Conservation (phyloP, 2,113 vertebrate species). For the Sebastes fasciatus region DNA sequence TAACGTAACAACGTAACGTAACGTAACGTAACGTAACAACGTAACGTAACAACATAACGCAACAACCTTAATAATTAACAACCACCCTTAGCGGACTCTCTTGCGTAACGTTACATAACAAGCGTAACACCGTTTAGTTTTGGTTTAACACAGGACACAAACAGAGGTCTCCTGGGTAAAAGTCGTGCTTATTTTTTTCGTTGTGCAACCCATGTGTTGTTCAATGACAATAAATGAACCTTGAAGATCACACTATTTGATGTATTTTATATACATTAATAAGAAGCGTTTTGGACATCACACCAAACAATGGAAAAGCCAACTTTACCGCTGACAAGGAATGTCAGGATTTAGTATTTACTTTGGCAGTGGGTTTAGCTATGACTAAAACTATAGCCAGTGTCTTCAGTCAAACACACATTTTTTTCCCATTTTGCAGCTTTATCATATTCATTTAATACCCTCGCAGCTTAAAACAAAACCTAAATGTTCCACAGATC, state of each 20-base stretch:
- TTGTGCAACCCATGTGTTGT: neutral
- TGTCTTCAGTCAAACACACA: conserved; percentile 12
- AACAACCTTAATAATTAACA: too few relatives aligned
- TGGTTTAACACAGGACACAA: too few relatives aligned
- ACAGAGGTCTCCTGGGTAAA: neutral
- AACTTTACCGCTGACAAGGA: neutral
- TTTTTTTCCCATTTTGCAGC: conserved; percentile 28
- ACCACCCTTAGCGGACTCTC: too few relatives aligned
- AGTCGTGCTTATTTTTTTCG: neutral
- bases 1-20: too few relatives aligned
- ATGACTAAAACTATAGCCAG: conserved; percentile 21
- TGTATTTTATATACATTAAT: neutral
- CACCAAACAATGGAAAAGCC: neutral
- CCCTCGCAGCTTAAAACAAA: conserved; percentile 55
- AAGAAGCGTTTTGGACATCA: neutral
- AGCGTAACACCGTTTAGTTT: too few relatives aligned
- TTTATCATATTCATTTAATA: conserved; percentile 60
- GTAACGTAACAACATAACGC: too few relatives aligned
- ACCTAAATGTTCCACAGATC: conserved; percentile 56
- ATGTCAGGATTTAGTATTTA: neutral
- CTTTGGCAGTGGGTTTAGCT: conserved; percentile 6
- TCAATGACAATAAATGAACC: neutral
- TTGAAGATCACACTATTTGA: neutral
- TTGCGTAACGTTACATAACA: neutral
- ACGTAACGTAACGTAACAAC: too few relatives aligned